Base-by-base conservation (phyloP, 1,140 invertebrate genomes). In the Neodiprion lecontei region DNA sequence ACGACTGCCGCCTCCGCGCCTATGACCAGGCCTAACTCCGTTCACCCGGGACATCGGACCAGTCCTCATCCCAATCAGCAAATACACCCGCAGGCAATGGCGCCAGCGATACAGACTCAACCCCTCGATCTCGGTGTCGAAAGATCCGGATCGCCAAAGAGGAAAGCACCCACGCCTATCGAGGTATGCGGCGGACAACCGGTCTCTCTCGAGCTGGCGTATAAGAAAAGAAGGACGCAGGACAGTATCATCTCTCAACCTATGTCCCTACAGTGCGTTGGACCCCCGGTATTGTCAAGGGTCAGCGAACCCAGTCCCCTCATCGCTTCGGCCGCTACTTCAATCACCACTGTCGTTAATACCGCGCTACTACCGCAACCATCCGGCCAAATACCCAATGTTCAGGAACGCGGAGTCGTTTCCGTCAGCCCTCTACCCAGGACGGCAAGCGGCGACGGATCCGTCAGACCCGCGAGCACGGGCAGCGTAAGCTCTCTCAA, bases 251-350 rank as follows among this genome's bases (percentile, higher is more conserved):
- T 72, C 49, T 80, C 84, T 5, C 86, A 88, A 72, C 84, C 85
- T 0, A 76, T 85, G 8, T 85, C 84, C 0, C 76, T 84, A 48
- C 90, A 90, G 76, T 85, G 86, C 82, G 72, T 80, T 21, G 80
- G 79, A 23, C 76, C 89, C 69, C 81, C 91, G 70, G 75, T 91
- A 40, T 81, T 93, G n/a, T 89, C 92, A 14, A 86, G 91, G 75
- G 92, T 92, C 9, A 91, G 91, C 78, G 92, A 92, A 79, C 91
- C 92, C 0, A 92, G 91, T 83, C 92, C 92, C 4, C 84, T 95
- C n/a, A 93, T 94, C 67, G 93, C 93, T 1, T 91, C 91, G 76
- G 93, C 93, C 1, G 93, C 93, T 2, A 94, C 93, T 2, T 93
- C 93, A 11, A 94, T 94, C 67, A 94, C 92, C 10, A 91, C 92